Evolutionary conservation across 1,140 invertebrate species (phyloP).

Genomic region (Centruroides sculpturatus): DNA sequence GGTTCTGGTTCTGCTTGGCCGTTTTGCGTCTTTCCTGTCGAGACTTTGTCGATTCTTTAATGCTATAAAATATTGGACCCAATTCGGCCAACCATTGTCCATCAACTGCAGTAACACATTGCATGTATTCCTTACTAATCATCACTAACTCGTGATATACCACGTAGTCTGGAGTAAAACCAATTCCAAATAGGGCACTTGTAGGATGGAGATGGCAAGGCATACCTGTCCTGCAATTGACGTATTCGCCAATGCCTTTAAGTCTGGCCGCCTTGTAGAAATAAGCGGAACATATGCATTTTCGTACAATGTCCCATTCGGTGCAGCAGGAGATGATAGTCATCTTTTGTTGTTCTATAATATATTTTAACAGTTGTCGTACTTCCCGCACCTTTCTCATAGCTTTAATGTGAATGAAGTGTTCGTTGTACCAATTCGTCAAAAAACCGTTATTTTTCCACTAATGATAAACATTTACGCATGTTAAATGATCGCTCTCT

Average conservation of each 20-base stretch:
- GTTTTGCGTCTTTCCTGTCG: constrained; percentile 42
- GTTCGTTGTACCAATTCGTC: constrained; percentile 88
- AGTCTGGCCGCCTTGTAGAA: constrained; percentile 72
- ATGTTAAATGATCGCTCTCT: constrained; percentile 96
- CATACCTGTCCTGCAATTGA: constrained; percentile 96
- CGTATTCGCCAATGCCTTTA: constrained; percentile 85
- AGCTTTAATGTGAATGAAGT: constrained; percentile 96
- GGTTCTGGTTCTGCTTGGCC: constrained; percentile 69
- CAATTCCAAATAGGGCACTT: constrained; percentile 93
- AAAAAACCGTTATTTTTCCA: constrained; percentile 94
- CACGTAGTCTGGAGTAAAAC: constrained; percentile 95
- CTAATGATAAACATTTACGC: constrained; percentile 93
- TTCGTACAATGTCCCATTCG: constrained; percentile 94
- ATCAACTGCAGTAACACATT: constrained; percentile 97
- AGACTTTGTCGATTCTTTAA: constrained; percentile 55
- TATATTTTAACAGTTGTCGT: constrained; percentile 90
- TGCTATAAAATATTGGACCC: constrained; percentile 97
- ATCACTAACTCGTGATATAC: constrained; percentile 95
- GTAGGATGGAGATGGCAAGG: constrained; percentile 98
- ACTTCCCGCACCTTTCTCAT: constrained; percentile 98
- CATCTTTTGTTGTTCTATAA: constrained; percentile 90
- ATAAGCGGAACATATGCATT: constrained; percentile 97
- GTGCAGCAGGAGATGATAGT: constrained; percentile 80
- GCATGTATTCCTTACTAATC: constrained; percentile 99
- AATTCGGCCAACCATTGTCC: constrained; percentile 95